Conservation (phyloP, 2,113 vertebrate species). For the Chrysochloris asiatica region DNA sequence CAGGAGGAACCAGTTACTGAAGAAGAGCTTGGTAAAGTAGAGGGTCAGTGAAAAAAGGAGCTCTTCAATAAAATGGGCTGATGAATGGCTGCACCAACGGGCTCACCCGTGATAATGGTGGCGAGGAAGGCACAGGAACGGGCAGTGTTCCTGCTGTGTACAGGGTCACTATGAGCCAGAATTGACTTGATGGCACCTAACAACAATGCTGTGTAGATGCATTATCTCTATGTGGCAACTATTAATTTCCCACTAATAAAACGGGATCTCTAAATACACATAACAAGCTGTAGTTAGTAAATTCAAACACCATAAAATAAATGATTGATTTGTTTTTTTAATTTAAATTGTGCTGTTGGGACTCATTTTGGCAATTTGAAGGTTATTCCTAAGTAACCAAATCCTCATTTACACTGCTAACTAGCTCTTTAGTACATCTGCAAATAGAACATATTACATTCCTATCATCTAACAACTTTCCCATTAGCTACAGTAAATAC, state of each 20-base stretch:
- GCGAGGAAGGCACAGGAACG: too few relatives aligned
- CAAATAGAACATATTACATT: conserved; percentile 60
- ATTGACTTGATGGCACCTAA: background rate
- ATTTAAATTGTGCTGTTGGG: conserved; percentile 62
- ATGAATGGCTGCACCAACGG: background rate
- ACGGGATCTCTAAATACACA: conserved; percentile 62
- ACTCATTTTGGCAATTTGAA: conserved; percentile 71
- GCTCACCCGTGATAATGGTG: background rate
- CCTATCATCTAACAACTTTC: conserved; percentile 73
- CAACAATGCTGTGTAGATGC: background rate
- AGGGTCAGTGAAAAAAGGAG: too few relatives aligned
- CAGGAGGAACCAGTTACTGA: too few relatives aligned
- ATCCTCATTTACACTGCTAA: conserved; percentile 68
- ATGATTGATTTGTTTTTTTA: conserved; percentile 62
- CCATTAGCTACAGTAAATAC: conserved; percentile 74
- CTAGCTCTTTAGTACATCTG: conserved; percentile 52
- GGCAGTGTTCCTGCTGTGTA: background rate
- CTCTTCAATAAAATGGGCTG: too few relatives aligned
- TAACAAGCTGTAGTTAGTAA: conserved; percentile 49
- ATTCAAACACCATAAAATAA: conserved; percentile 69
- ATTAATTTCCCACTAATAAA: conserved; percentile 32
- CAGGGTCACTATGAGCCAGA: background rate
- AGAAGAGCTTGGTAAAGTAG: too few relatives aligned
- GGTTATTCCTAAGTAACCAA: conserved; percentile 72
- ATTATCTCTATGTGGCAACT: background rate